phyloP scores from a whole-genome alignment of 1,140 invertebrate species.

The Himalopsyche phryganea region DNA sequence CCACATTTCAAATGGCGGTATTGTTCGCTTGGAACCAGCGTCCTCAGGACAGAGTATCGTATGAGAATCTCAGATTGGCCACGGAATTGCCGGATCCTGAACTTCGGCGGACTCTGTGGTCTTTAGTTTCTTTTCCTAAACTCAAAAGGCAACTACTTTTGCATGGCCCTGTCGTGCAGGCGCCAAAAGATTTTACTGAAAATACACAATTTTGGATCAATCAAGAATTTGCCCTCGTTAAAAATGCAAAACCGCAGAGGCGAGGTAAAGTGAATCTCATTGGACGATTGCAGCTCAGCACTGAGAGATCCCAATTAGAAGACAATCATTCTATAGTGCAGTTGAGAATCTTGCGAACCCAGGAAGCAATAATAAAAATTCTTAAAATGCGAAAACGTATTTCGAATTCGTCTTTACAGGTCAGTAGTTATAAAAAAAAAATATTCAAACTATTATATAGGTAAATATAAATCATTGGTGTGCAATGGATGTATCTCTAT shows the following conservation, averaged over 20 bases:
- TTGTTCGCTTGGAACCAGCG: slow-evolving; percentile 98
- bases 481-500: too few species aligned
- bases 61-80: slow-evolving; percentile 92
- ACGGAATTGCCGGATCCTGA: slow-evolving; percentile 97
- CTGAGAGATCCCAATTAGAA: slow-evolving; percentile 92
- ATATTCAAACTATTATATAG: too few species aligned
- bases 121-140: slow-evolving; percentile 95
- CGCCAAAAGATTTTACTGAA: slow-evolving; percentile 91
- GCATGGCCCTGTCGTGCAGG: slow-evolving; percentile 74
- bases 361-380: slow-evolving; percentile 99
- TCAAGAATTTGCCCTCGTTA: slow-evolving; percentile 87
- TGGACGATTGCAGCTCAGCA: slow-evolving; percentile 89
- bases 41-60: slow-evolving; percentile 84
- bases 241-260: slow-evolving; percentile 92
- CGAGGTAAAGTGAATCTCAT: slow-evolving; percentile 93
- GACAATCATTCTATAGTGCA: slow-evolving; percentile 98
- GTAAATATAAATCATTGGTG: too few species aligned
- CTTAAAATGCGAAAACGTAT: slow-evolving; percentile 96
- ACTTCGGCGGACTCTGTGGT: slow-evolving; percentile 94
- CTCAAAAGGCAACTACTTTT: slow-evolving; percentile 87
- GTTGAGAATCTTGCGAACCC: slow-evolving; percentile 82
- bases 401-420: slow-evolving; percentile 88
- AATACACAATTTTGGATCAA: slow-evolving; percentile 95
- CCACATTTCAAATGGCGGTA: slow-evolving; percentile 99
- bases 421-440: slow-evolving; percentile 34